Percentiles rank a stretch among this genome's conserved stretches.
Evolutionary conservation across 1,140 invertebrate species (phyloP).

Genomic region (Drosophila grimshawi): DNA sequence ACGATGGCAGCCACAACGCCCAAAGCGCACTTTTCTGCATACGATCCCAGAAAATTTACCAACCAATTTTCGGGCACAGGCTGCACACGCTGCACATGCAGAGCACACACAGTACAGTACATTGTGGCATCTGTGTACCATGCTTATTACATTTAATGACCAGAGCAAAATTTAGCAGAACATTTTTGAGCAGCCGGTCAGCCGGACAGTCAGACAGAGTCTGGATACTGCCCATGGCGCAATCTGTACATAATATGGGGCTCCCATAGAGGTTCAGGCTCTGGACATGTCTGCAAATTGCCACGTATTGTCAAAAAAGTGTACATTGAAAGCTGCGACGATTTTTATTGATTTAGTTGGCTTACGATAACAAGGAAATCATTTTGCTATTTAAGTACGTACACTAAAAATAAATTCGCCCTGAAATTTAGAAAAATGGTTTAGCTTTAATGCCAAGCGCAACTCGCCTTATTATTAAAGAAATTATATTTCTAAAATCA

Average conservation of each 20-base stretch:
- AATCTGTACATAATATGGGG: conserved; percentile 31
- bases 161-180: conserved; percentile 59
- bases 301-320: conserved; percentile 8
- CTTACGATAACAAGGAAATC: too few relatives aligned
- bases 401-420: too few relatives aligned
- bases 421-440: too few relatives aligned
- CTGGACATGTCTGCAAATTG: conserved; percentile 7
- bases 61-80: conserved; percentile 60
- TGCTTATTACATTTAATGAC: conserved; percentile 60
- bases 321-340: too few relatives aligned
- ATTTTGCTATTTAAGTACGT: too few relatives aligned
- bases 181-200: conserved; percentile 10
- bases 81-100: conserved; percentile 52
- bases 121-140: conserved; percentile 21
- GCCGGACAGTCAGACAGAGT: background rate
- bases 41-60: conserved; percentile 14
- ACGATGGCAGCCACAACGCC: conserved; percentile 66
- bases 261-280: background rate
- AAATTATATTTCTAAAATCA: too few relatives aligned
- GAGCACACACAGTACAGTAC: background rate
- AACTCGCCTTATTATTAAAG: too few relatives aligned
- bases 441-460: too few relatives aligned
- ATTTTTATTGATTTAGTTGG: too few relatives aligned
- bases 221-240: conserved; percentile 7
- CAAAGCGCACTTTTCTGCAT: conserved; percentile 44